Base-by-base conservation (phyloP, 2,797 vertebrate genomes). In the Sebastes minor region DNA sequence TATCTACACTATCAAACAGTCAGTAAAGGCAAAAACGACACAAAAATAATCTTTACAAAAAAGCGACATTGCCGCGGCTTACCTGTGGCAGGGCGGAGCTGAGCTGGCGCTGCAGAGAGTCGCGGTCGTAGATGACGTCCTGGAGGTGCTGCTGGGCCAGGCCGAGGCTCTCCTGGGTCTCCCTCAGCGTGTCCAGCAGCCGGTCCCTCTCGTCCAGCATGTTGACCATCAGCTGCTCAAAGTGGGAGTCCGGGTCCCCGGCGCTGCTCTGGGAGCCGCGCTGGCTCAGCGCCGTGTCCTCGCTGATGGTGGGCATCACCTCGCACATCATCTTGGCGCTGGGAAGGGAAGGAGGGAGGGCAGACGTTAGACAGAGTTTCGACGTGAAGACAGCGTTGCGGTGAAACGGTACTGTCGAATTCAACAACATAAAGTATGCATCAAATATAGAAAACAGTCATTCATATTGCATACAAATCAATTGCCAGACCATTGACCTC, bases 161-260 rank as follows among this genome's bases (percentile, higher is more conserved):
- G 2, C 96, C 97, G 52, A 99, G 96, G 92, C 97, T 99, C 94
- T 99, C 98, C 92, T 99, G 98, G 4, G 98, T 99, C 94, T 99
- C 98, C 71, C 98, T 96, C 80, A 99, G 96, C 27, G 98, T 99
- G 82, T 99, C 99, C 82, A 99, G 95, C 79, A 99, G 97, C 81
- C 98, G 98, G 87, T 99, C 99, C 76, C 99, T 94, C 94, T 99
- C 99, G 82, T 99, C 99, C 88, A 99, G 96, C 99, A 99, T 99
- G 92, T 99, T 99, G 87, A 99, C 99, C 98, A 99, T 99, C 92
- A 99, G 95, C 95, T 99, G 98, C 94, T 99, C 99, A 82, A 99
- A 99, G 92, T 99, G 98, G 46, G 98, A 98, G 95, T 99, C 98
- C 0, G 98, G 98, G 96, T 99, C 98, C 0, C 97, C 98, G 94